Percentiles rank a stretch among this genome's conserved stretches.
These are phyloP conservation scores for Muscidifurax raptorellus DNA, from an alignment of 1,140 invertebrate species.

Conservation along the genomic window DNA sequence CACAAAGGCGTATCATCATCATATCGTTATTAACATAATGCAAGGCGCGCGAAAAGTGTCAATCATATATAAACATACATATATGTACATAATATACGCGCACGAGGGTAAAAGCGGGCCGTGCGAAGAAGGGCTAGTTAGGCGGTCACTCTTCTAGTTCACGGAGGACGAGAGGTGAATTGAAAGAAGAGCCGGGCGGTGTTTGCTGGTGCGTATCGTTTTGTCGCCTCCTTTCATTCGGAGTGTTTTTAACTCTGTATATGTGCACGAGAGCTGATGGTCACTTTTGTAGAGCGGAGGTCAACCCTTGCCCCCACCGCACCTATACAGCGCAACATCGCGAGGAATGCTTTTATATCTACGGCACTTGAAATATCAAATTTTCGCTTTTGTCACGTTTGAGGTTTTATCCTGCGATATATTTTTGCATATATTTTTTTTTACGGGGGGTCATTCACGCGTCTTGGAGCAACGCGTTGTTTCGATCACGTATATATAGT, in stretches of 20 bases:
- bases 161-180: background rate
- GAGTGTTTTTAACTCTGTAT: slow-evolving; percentile 1
- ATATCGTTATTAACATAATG: slow-evolving; percentile 73
- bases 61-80: slow-evolving; percentile 69
- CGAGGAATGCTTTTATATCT: slow-evolving; percentile 16
- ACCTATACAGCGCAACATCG: background rate
- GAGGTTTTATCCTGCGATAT: background rate
- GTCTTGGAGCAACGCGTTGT: too few species aligned
- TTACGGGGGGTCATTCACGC: background rate
- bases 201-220: slow-evolving; percentile 60
- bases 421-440: background rate
- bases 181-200: slow-evolving; percentile 32
- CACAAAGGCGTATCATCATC: slow-evolving; percentile 69
- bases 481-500: too few species aligned
- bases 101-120: background rate
- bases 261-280: background rate
- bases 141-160: slow-evolving; percentile 50
- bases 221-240: slow-evolving; percentile 53
- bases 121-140: slow-evolving; percentile 65
- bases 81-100: slow-evolving; percentile 3
- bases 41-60: slow-evolving; percentile 65
- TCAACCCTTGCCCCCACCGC: slow-evolving; percentile 32
- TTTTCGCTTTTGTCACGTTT: background rate
- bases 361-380: slow-evolving; percentile 31
- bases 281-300: background rate